Evolutionary conservation across 1,140 invertebrate genomes (phyloP), one percentile per base, ranked within the genome.

Genomic region (Solenopsis invicta): DNA sequence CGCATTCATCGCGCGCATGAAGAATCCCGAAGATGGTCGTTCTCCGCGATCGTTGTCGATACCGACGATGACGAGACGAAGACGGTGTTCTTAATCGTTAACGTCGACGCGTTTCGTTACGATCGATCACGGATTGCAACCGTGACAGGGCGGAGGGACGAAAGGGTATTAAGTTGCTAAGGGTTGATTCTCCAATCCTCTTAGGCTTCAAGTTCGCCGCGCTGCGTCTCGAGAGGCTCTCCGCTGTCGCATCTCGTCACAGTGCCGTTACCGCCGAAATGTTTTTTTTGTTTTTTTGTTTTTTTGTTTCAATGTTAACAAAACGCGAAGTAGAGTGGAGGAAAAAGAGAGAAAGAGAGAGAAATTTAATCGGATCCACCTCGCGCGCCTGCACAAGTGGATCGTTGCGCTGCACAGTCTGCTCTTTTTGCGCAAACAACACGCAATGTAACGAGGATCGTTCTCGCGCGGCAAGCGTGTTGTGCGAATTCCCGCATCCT

Each of bases 1-100:
- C 34, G 87, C 75, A 89, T 89, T 88, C 81, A 86, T 81, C 69
- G 41, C 56, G 69, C 82, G 45, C 80, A 82, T 64, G 66, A 87
- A n/a, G 66, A 87, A n/a, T 50, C 52, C 41, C 16, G 13, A 24
- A 64, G 50, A 74, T 86, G 37, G 34, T 24, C 10, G 18, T 16
- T 34, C 41, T 21, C 48, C 29, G 29, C 29, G 29, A 18, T 45
- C 16, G 29, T 50, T 12, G 50, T 74, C 61, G 29, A 16, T 9
- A n/a, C n/a, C n/a, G n/a, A n/a, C n/a, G n/a, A n/a, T n/a, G n/a
- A n/a, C n/a, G n/a, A n/a, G 41, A 72, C 16, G 37, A 18, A 9
- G 37, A 61, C 45, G 41, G 18, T 10, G n/a, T 24, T 48, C 48
- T 75, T 84, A 74, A 75, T 74, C 24, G 67, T 48, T 54, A 61